These are phyloP conservation scores for Nematopogon swammerdamellus DNA, from an alignment of 2,888 invertebrate species.

Conservation along the genomic window DNA sequence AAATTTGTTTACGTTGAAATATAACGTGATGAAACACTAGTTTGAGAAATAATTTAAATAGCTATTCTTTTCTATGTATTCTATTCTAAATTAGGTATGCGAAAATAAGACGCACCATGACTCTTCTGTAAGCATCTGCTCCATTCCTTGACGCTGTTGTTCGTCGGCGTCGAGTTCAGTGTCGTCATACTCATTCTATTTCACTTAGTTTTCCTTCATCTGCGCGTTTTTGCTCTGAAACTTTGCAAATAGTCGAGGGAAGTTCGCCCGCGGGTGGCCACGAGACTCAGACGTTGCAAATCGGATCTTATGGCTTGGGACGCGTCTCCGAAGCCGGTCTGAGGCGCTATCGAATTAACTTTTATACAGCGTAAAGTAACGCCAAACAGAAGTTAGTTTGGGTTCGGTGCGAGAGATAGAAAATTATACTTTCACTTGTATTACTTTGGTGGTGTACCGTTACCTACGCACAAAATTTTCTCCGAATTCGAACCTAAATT, in stretches of 20 bases:
- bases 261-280: background rate
- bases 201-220: background rate
- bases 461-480: no score
- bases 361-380: background rate
- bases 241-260: background rate
- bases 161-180: background rate
- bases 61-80: no score
- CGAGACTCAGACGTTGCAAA: background rate
- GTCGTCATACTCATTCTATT: background rate
- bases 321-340: background rate
- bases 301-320: background rate
- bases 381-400: background rate
- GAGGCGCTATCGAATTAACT: background rate
- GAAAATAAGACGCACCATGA: no score
- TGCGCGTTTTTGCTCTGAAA: background rate
- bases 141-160: background rate
- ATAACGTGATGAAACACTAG: no score
- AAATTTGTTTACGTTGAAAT: no score
- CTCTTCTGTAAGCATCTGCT: no score
- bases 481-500: no score
- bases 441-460: no score
- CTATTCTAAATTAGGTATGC: no score
- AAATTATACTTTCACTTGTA: no score
- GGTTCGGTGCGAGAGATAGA: background rate
- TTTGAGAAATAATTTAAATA: no score